These are phyloP conservation scores for Embidobia sp. DNA, from an alignment of 2,888 invertebrate genomes.

Conservation along the genomic window DNA sequence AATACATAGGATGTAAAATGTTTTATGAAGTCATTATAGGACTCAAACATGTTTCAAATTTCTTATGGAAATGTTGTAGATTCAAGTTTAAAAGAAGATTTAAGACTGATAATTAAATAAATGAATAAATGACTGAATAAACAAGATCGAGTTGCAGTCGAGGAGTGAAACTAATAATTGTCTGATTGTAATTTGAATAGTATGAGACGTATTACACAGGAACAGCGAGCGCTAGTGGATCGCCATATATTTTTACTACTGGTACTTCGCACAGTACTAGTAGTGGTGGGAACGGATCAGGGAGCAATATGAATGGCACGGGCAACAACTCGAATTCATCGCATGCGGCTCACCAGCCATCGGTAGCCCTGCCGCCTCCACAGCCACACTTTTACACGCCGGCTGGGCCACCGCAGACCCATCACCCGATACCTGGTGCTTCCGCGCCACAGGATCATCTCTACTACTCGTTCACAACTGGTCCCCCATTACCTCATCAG, in stretches of 20 bases:
- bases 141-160: no score
- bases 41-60: no score
- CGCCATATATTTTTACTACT: slow-evolving; percentile 81
- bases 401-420: slow-evolving; percentile 71
- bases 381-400: slow-evolving; percentile 73
- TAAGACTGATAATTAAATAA: no score
- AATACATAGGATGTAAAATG: no score
- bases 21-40: no score
- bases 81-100: no score
- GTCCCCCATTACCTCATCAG: slow-evolving; percentile 73
- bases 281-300: slow-evolving; percentile 69
- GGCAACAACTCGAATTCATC: slow-evolving; percentile 73
- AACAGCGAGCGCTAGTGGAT: slow-evolving; percentile 78
- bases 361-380: slow-evolving; percentile 69
- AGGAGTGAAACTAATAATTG: no score
- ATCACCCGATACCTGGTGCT: slow-evolving; percentile 73
- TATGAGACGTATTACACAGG: slow-evolving; percentile 80
- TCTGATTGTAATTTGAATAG: slow-evolving; percentile 67
- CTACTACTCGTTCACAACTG: slow-evolving; percentile 76
- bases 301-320: slow-evolving; percentile 71
- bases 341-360: slow-evolving; percentile 68
- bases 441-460: slow-evolving; percentile 77
- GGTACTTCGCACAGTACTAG: slow-evolving; percentile 78
- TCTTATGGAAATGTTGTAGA: no score
- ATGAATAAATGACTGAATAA: no score